These are phyloP conservation scores for Cyrtorhinus lividipennis DNA, from an alignment of 1,140 invertebrate species.

Conservation along the genomic window DNA sequence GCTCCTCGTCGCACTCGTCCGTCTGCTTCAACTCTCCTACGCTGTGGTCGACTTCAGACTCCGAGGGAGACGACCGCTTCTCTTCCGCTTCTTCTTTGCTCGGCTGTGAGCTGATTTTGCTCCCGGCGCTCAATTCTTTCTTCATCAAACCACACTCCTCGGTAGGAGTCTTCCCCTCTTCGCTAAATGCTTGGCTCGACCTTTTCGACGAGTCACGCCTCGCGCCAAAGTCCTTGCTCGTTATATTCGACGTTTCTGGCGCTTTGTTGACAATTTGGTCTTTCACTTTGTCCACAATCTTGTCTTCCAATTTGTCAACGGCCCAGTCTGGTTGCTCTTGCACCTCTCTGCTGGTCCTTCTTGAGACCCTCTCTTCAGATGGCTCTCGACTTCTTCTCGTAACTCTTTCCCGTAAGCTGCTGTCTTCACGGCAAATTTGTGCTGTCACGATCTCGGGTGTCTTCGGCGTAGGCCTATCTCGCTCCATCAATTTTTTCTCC, in stretches of 20 bases:
- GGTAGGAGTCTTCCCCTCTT: background rate
- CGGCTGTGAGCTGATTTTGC: constrained; percentile 17
- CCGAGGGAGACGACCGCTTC: constrained; percentile 61
- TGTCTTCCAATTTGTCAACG: background rate
- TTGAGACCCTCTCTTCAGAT: background rate
- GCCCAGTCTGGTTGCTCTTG: background rate
- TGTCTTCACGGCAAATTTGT: background rate
- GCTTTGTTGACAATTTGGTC: background rate
- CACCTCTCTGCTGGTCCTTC: background rate
- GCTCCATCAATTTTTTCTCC: constrained; percentile 11
- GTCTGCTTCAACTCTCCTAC: constrained; percentile 27
- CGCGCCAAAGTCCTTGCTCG: background rate
- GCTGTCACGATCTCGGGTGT: constrained; percentile 4
- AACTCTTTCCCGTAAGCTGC: background rate
- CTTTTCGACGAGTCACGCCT: background rate
- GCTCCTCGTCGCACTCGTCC: constrained; percentile 42
- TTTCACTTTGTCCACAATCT: background rate
- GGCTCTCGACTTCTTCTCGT: background rate
- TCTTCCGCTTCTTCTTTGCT: constrained; percentile 29
- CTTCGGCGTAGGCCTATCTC: background rate
- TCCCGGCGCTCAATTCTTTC: constrained; percentile 26
- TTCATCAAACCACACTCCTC: background rate
- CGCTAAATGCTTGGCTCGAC: background rate
- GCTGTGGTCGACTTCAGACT: constrained; percentile 47
- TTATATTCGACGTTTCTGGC: background rate